These are phyloP conservation scores for Pogonophryne albipinna DNA, from an alignment of 2,797 vertebrate species.

Conservation along the genomic window DNA sequence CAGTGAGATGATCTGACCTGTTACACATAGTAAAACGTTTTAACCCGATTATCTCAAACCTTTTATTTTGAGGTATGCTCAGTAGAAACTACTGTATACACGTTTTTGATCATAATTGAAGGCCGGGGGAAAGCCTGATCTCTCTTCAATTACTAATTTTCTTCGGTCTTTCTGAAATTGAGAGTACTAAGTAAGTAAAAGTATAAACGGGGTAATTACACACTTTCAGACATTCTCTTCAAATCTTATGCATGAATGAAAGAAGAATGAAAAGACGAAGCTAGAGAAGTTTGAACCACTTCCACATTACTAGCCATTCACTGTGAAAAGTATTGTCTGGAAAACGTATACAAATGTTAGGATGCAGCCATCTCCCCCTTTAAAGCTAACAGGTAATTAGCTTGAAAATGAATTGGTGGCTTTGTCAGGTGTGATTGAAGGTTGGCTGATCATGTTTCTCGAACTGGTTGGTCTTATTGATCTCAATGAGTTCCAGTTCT, in stretches of 20 bases:
- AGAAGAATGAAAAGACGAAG: background rate
- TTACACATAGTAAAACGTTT: background rate
- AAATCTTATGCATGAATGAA: no score
- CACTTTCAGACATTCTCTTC: no score
- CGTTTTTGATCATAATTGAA: background rate
- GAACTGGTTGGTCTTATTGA: background rate
- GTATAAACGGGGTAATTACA: background rate
- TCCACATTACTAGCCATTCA: background rate
- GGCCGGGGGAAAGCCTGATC: background rate
- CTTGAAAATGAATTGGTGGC: background rate
- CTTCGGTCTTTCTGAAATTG: background rate
- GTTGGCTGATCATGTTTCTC: slow-evolving; percentile 1
- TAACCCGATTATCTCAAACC: background rate
- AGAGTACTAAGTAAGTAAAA: background rate
- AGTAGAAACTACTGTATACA: background rate
- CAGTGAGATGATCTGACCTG: background rate
- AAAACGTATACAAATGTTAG: background rate
- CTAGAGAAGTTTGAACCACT: background rate
- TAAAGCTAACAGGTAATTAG: background rate
- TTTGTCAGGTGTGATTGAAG: background rate
- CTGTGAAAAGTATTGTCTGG: background rate
- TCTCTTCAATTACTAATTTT: no score
- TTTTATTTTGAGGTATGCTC: background rate
- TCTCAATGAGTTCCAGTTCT: slow-evolving; percentile 5
- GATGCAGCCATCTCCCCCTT: background rate